Evolutionary conservation across 2,113 vertebrate species (phyloP).

Genomic region (Ceratotherium simum): DNA sequence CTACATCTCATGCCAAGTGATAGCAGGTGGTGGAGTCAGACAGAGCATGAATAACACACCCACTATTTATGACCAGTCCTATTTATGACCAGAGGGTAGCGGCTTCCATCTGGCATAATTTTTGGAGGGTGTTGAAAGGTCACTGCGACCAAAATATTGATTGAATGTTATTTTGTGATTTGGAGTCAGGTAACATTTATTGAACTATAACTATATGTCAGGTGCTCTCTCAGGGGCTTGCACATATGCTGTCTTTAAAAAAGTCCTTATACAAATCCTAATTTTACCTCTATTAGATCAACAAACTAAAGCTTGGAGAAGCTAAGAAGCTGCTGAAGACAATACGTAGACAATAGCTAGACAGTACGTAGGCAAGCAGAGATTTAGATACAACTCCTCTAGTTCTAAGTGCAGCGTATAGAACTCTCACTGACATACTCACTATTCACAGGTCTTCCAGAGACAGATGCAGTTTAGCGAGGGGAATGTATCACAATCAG

Average conservation of each 20-base stretch:
- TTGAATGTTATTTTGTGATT: conserved; percentile 36
- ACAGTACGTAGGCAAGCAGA: not conserved
- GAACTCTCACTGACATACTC: not conserved
- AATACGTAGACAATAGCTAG: not conserved
- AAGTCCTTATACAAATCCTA: not conserved
- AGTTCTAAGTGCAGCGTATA: not conserved
- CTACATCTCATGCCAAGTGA: not conserved
- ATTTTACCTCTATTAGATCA: not conserved
- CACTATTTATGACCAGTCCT: conserved; percentile 45
- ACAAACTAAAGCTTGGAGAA: not conserved
- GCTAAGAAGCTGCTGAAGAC: not conserved
- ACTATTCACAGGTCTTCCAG: not conserved
- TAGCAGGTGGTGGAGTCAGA: conserved; percentile 44
- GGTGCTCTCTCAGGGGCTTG: not conserved
- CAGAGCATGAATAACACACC: not conserved
- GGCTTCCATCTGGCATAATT: conserved; percentile 45
- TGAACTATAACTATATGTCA: not conserved
- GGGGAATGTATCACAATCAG: not conserved
- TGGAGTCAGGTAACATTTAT: conserved; percentile 20
- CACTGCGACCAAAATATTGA: conserved; percentile 6
- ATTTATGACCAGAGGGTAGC: conserved; percentile 46
- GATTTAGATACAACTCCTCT: not conserved
- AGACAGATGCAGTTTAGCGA: not conserved
- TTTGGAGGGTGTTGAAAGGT: conserved; percentile 18
- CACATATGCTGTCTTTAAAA: not conserved